Evolutionary conservation across 2,797 vertebrate species (phyloP).

Genomic region (Simalia tracyae): DNA sequence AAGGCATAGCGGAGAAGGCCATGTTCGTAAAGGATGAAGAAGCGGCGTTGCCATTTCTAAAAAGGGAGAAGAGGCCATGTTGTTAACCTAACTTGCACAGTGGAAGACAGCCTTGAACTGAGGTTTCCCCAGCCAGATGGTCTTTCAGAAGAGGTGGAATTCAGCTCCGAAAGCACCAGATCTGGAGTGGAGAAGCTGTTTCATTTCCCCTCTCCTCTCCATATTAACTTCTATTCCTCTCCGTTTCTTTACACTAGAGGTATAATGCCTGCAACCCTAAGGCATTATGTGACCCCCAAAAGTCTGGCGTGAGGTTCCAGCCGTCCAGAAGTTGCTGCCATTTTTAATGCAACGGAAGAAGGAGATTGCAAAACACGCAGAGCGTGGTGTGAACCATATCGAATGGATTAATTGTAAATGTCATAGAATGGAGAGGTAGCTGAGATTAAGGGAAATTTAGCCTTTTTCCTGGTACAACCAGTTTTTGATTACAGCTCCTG

Average conservation of each 20-base stretch:
- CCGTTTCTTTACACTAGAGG: neutral
- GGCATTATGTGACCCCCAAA: neutral
- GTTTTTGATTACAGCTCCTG: neutral
- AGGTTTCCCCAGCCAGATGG: neutral
- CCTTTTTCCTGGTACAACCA: neutral
- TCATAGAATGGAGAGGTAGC: neutral
- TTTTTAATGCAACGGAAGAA: neutral
- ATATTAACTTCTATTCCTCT: neutral
- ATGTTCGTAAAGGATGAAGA: conserved; percentile 97
- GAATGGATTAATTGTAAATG: neutral
- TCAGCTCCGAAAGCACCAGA: neutral
- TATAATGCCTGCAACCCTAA: neutral
- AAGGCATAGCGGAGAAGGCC: conserved; percentile 93
- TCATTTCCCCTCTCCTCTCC: neutral
- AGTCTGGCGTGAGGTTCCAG: neutral
- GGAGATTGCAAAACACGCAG: neutral
- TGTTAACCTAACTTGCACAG: neutral
- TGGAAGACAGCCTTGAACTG: neutral
- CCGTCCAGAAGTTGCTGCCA: neutral
- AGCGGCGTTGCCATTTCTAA: conserved; percentile 98
- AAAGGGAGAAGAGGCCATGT: neutral
- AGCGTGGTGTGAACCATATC: neutral
- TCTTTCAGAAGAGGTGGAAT: neutral
- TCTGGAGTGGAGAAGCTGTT: neutral
- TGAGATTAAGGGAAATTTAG: neutral